Evolutionary conservation across 2,888 invertebrate species (phyloP).

Genomic region (Brassicogethes aeneus): DNA sequence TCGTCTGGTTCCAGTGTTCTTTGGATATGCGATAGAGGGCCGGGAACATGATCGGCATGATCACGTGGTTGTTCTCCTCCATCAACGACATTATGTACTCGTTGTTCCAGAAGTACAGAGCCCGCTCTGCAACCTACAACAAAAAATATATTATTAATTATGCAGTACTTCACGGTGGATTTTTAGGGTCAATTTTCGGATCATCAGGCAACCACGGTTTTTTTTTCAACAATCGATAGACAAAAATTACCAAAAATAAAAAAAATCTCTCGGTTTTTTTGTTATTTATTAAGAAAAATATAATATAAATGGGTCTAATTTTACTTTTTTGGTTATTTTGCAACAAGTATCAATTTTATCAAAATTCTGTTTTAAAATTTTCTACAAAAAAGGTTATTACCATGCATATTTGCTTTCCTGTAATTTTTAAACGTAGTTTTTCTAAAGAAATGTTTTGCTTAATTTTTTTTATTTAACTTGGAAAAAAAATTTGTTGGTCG

Average conservation of each 20-base stretch:
- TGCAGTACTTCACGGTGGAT: background rate
- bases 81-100: constrained; percentile 99
- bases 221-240: too few species aligned
- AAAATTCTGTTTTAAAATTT: background rate
- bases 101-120: constrained; percentile 99
- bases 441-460: background rate
- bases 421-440: too few species aligned
- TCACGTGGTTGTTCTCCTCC: constrained; percentile 96
- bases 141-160: constrained; percentile 3
- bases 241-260: too few species aligned
- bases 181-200: too few species aligned
- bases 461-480: too few species aligned
- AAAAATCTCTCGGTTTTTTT: too few species aligned
- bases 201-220: too few species aligned
- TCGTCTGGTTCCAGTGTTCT: constrained; percentile 99
- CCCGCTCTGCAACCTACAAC: constrained; percentile 91
- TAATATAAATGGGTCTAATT: too few species aligned
- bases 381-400: constrained; percentile 9
- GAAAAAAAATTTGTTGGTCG: too few species aligned
- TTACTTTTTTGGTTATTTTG: too few species aligned
- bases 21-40: constrained; percentile 97
- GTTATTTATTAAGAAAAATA: too few species aligned
- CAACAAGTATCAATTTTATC: too few species aligned
- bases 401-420: constrained; percentile 4
- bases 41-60: constrained; percentile 99